Conservation (phyloP, 1,140 invertebrate genomes). For the Drosophila pandora region DNA sequence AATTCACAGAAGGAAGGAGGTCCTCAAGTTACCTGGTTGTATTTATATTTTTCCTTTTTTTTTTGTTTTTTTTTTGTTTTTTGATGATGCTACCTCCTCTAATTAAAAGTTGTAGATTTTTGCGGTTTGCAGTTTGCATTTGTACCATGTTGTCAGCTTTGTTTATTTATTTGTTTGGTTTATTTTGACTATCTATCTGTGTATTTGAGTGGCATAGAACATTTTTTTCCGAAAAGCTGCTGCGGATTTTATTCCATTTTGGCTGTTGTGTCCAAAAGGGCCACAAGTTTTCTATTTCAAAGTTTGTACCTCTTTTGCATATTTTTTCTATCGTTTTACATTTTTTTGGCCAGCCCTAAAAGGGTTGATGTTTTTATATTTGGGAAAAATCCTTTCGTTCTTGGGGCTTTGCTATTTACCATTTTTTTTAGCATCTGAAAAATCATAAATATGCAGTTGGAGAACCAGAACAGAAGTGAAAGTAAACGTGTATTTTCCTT, state of each 20-base stretch:
- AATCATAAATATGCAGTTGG: slow-evolving; percentile 28
- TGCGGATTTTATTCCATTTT: not conserved
- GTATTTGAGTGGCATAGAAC: not conserved
- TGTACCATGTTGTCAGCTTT: slow-evolving; percentile 15
- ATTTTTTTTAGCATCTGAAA: slow-evolving; percentile 10
- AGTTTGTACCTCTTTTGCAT: not conserved
- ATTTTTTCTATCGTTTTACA: not conserved
- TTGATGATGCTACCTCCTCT: slow-evolving; percentile 26
- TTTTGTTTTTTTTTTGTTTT: not conserved
- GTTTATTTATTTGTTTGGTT: slow-evolving; percentile 18
- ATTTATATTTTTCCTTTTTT: slow-evolving; percentile 5
- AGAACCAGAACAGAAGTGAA: not conserved
- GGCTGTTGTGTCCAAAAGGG: not conserved
- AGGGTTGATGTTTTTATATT: slow-evolving; percentile 9
- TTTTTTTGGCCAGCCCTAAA: not conserved
- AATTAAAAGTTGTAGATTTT: slow-evolving; percentile 67
- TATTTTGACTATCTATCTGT: not conserved
- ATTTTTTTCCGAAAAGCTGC: not conserved
- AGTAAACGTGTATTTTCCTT: not conserved
- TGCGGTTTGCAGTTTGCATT: slow-evolving; percentile 49
- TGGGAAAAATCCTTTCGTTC: slow-evolving; percentile 5
- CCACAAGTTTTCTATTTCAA: not conserved
- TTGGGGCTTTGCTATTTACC: slow-evolving; percentile 1
- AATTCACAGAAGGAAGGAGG: not conserved
- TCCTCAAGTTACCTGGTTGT: slow-evolving; percentile 15